Evolutionary conservation across 2,888 invertebrate species (phyloP).

Genomic region (Ommatoiulus sabulosus): DNA sequence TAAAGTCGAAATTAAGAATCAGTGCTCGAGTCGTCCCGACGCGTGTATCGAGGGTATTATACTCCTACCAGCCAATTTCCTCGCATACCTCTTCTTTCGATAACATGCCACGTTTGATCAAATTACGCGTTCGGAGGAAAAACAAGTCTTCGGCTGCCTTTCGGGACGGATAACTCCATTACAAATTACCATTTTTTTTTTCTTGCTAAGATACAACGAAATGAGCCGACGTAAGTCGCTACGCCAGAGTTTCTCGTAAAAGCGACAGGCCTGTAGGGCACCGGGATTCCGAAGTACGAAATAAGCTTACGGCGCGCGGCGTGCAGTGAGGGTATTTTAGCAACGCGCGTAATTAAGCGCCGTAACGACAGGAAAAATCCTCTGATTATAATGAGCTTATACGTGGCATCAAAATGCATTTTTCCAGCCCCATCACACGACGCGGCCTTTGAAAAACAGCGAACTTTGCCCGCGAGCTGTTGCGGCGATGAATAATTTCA

Average conservation of each 20-base stretch:
- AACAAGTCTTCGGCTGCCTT: neutral
- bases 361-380: conserved; percentile 33
- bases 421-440: neutral
- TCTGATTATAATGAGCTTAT: conserved; percentile 2
- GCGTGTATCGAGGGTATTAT: conserved; percentile 11
- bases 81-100: neutral
- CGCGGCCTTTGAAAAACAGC: neutral
- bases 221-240: no score
- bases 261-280: neutral
- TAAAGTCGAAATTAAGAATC: neutral
- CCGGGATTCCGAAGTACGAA: neutral
- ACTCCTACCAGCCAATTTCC: neutral
- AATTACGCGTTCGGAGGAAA: neutral
- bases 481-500: conserved; percentile 10
- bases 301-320: neutral
- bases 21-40: neutral
- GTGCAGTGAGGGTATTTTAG: neutral
- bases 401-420: neutral
- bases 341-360: conserved; percentile 4
- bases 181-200: conserved; percentile 10
- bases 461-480: conserved; percentile 16
- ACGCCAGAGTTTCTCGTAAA: neutral
- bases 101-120: neutral
- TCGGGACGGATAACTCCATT: conserved; percentile 18
- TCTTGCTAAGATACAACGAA: neutral